Base-by-base conservation (phyloP, 2,797 vertebrate genomes). In the Pseudomugil tenellus region DNA sequence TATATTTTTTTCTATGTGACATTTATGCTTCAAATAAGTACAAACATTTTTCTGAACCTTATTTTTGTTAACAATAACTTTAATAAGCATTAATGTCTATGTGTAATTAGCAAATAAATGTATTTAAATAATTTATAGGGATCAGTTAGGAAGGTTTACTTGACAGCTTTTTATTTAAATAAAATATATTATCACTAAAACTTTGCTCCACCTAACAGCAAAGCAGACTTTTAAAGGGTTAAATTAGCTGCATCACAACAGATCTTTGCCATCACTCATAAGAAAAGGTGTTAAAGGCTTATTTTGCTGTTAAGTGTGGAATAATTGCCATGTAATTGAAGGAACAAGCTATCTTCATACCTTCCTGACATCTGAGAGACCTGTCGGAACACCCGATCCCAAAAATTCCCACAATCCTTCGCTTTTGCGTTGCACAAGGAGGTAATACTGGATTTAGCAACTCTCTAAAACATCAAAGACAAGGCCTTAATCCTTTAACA, bases 401-500 rank as follows among this genome's bases (percentile, higher is more conserved):
- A 67, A 63, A 63, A 71, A 67, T 81, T 63, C 89, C 84, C 83
- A 84, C 69, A 86, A 77, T 67, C 76, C 74, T 80, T 84, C 63
- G 58, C 67, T 64, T 73, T 85, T 80, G 59, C 59, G 19, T 68
- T 49, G 63, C 84, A 61, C 63, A 72, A 63, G 75, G 80, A 81
- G 67, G 69, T 63, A 87, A 84, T 79, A 72, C 58, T 46, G 79
- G 83, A 76, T 86, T 92, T 93, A 87, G 88, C 88, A 80, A 79
- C 81, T 89, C 85, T 92, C 90, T 92, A 90, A 58, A 68, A 89
- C 91, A 93, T 96, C 91, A 95, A 94, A 95, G 91, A 88, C 72
- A 39, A 80, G 83, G 85, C 84, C 89, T 93, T 93, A 94, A 94
- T 86, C 91, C 85, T 79, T 77, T 61, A 80, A 89, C 86, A 92